Evolutionary conservation across 1,140 invertebrate genomes (phyloP).

Genomic region (Atta texana): DNA sequence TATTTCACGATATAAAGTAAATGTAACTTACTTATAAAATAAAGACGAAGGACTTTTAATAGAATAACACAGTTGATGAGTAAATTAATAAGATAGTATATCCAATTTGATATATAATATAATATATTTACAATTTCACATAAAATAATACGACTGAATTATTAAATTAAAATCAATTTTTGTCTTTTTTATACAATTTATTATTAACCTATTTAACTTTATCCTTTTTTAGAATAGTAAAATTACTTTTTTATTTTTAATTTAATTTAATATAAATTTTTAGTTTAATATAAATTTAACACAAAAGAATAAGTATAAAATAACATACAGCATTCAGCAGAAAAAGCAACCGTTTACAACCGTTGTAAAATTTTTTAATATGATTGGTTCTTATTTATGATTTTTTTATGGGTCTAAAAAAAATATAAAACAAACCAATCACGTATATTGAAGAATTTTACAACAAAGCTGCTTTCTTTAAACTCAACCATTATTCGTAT

Average conservation of each 20-base stretch:
- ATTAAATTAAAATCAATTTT: neutral
- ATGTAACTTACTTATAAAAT: slow-evolving; percentile 13
- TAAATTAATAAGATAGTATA: neutral
- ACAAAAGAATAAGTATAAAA: too few species aligned
- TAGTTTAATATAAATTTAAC: neutral
- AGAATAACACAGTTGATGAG: neutral
- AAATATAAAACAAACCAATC: too few species aligned
- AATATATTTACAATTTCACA: neutral
- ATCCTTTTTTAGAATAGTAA: neutral
- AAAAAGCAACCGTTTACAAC: too few species aligned
- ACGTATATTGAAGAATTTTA: too few species aligned
- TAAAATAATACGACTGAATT: neutral
- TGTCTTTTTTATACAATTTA: neutral
- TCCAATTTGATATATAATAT: neutral
- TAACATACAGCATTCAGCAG: too few species aligned
- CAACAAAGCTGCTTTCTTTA: too few species aligned
- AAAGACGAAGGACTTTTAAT: neutral
- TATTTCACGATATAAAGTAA: slow-evolving; percentile 15
- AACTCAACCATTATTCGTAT: too few species aligned
- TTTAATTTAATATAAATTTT: neutral
- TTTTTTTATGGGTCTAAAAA: too few species aligned
- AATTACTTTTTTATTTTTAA: neutral
- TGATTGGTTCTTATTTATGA: too few species aligned
- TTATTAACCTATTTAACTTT: neutral
- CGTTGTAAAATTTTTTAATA: too few species aligned